These are phyloP conservation scores for Apotomis turbidana DNA, from an alignment of 2,888 invertebrate genomes.

Conservation along the genomic window DNA sequence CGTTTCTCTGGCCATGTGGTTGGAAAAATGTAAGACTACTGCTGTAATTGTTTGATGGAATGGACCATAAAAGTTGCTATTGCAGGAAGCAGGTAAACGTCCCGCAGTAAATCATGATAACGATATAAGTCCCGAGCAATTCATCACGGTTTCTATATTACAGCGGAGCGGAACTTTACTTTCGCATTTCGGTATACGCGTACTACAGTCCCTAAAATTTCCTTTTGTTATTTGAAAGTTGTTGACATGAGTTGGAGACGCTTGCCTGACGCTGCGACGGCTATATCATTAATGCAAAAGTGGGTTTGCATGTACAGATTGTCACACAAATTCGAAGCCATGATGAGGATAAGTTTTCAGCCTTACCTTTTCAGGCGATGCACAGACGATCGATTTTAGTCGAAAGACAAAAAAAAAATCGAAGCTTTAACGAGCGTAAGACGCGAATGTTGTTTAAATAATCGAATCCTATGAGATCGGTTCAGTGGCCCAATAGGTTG, in stretches of 20 bases:
- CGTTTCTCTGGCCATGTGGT: not conserved
- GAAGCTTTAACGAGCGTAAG: too few relatives aligned
- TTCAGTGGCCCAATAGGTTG: too few relatives aligned
- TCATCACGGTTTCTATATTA: constrained; percentile 18
- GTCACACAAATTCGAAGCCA: too few relatives aligned
- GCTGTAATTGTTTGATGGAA: constrained; percentile 17
- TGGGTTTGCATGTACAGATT: not conserved
- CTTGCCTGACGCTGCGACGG: not conserved
- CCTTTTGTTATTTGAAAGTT: not conserved
- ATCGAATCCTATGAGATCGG: too few relatives aligned
- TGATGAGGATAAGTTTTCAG: too few relatives aligned
- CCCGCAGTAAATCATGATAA: constrained; percentile 29
- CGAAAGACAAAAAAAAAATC: too few relatives aligned
- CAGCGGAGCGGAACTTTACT: constrained; percentile 16
- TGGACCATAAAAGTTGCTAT: constrained; percentile 3
- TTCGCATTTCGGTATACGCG: constrained; percentile 6
- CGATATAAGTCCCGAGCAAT: constrained; percentile 29
- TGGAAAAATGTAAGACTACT: not conserved
- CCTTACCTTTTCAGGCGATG: too few relatives aligned
- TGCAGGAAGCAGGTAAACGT: constrained; percentile 18
- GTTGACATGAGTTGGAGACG: not conserved
- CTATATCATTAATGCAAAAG: not conserved
- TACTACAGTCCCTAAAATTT: not conserved
- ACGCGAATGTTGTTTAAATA: too few relatives aligned
- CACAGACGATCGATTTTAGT: too few relatives aligned